Percentiles rank a stretch among this genome's conserved stretches.
Conservation (phyloP, 2,113 vertebrate genomes). For the Cyprinodon tularosa region DNA sequence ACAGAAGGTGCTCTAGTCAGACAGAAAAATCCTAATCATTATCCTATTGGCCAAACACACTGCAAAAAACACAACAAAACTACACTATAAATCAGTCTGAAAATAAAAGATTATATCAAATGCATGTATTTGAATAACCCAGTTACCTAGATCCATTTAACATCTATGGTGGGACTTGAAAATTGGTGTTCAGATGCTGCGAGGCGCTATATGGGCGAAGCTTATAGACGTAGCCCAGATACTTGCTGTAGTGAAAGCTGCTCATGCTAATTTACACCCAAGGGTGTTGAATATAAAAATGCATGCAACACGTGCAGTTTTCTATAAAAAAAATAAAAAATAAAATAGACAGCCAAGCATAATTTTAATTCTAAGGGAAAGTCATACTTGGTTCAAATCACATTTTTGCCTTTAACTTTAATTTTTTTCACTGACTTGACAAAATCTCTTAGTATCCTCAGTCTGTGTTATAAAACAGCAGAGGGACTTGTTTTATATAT, state of each 20-base stretch:
- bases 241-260: too few relatives aligned
- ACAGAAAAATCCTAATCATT: not conserved
- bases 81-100: not conserved
- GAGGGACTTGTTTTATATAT: constrained; percentile 39
- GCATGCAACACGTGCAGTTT: not conserved
- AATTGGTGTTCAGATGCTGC: not conserved
- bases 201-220: not conserved
- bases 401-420: constrained; percentile 24
- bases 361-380: too few relatives aligned
- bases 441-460: constrained; percentile 22
- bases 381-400: not conserved
- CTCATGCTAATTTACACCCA: too few relatives aligned
- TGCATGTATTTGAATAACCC: too few relatives aligned
- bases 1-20: too few relatives aligned
- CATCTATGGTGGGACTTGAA: not conserved
- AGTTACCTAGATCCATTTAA: not conserved
- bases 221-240: not conserved
- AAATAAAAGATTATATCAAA: not conserved
- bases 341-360: too few relatives aligned
- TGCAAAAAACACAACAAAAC: not conserved
- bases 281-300: not conserved
- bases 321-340: not conserved
- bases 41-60: too few relatives aligned
- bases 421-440: too few relatives aligned
- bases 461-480: constrained; percentile 22